These are phyloP conservation scores for Sandelia bainsii DNA, from an alignment of 2,797 vertebrate species.

Conservation along the genomic window DNA sequence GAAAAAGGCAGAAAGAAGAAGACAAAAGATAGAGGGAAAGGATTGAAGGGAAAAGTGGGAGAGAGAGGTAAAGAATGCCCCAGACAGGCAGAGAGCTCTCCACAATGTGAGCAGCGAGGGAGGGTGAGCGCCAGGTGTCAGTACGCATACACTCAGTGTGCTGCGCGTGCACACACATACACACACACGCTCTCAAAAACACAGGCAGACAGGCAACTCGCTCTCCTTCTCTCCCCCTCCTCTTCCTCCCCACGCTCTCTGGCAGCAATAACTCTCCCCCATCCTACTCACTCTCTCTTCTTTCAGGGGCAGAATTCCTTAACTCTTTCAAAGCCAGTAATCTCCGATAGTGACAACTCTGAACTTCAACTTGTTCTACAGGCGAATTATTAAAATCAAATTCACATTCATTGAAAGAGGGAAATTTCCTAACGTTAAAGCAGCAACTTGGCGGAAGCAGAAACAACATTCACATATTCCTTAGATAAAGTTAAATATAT, in stretches of 20 bases:
- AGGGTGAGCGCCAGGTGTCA: conserved; percentile 82
- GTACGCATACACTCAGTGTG: conserved; percentile 72
- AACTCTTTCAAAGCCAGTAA: conserved; percentile 69
- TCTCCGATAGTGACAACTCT: not conserved
- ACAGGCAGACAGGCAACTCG: conserved; percentile 63
- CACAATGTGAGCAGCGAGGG: conserved; percentile 76
- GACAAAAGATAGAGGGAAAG: conserved; percentile 57
- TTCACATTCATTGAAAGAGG: not conserved
- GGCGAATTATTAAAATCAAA: rapidly evolving
- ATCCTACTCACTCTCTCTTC: conserved; percentile 31
- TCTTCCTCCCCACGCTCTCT: conserved; percentile 46
- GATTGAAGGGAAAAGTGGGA: conserved; percentile 40
- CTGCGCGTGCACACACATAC: conserved; percentile 41
- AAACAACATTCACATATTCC: not conserved
- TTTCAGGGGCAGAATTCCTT: conserved; percentile 68
- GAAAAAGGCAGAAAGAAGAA: conserved; percentile 31
- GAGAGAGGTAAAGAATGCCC: conserved; percentile 56
- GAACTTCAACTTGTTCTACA: not conserved
- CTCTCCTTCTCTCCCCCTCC: conserved; percentile 17
- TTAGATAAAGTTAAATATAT: not conserved
- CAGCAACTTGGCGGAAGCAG: not conserved
- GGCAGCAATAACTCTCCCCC: conserved; percentile 60
- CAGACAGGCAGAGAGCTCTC: conserved; percentile 76
- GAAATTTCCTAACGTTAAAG: not conserved
- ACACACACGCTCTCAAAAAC: conserved; percentile 18